Percentiles rank a stretch among this genome's conserved stretches.
Conservation (phyloP, 1,140 invertebrate species). For the Zophobas atratus region DNA sequence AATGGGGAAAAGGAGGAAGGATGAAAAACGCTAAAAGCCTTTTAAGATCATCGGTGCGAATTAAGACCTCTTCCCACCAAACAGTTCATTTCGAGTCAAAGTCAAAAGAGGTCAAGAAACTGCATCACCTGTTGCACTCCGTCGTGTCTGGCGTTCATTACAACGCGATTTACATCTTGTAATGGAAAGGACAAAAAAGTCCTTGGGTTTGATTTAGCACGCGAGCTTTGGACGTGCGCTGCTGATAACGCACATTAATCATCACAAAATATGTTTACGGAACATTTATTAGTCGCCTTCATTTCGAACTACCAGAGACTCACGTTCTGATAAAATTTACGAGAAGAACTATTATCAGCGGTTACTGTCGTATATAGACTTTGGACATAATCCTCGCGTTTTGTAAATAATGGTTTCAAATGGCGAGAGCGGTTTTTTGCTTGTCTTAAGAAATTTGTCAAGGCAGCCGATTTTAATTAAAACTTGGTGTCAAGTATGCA, state of each 20-base stretch:
- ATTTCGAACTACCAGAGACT: slow-evolving; percentile 12
- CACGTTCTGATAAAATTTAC: slow-evolving; percentile 24
- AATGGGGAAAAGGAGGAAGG: not conserved
- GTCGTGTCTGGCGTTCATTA: not conserved
- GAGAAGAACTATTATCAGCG: slow-evolving; percentile 8
- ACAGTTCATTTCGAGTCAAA: slow-evolving; percentile 3
- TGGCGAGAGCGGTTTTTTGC: slow-evolving; percentile 1
- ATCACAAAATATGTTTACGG: slow-evolving; percentile 38
- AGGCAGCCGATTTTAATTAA: slow-evolving; percentile 17
- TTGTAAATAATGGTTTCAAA: slow-evolving; percentile 11
- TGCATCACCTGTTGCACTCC: slow-evolving; percentile 7
- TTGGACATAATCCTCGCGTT: not conserved
- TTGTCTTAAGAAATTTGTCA: not conserved
- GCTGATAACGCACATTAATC: slow-evolving; percentile 43
- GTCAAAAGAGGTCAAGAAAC: not conserved
- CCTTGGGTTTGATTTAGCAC: slow-evolving; percentile 21
- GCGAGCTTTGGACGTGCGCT: slow-evolving; percentile 12
- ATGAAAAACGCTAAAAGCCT: not conserved
- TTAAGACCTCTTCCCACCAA: not conserved
- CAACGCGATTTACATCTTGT: not conserved
- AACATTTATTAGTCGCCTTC: slow-evolving; percentile 33
- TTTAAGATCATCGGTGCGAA: not conserved
- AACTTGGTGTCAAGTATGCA: slow-evolving; percentile 1
- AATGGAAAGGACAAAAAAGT: slow-evolving; percentile 1
- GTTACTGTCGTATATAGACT: not conserved